A percentile compares a stretch with the other conserved stretches of the same genome.
Conservation (phyloP, 1,140 invertebrate genomes). For the Sarcophaga bullata region DNA sequence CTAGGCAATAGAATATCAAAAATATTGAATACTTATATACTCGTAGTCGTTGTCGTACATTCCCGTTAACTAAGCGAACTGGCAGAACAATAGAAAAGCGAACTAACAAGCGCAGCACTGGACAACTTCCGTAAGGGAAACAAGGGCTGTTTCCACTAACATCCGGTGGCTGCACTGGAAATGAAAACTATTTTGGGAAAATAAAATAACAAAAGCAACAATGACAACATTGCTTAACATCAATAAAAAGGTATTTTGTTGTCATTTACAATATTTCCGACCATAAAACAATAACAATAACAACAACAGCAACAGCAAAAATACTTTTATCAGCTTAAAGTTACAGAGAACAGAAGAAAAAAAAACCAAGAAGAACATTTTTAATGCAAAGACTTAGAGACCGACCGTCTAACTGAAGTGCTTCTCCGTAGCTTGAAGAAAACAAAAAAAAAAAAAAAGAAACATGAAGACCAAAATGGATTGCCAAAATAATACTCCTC, state of each 20-base stretch:
- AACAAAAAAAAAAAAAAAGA: not conserved
- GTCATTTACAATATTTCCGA: conserved; percentile 9
- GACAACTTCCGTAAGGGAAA: not conserved
- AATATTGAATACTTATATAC: not conserved
- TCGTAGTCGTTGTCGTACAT: too few relatives aligned
- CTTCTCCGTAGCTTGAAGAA: not conserved
- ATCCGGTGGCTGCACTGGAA: not conserved
- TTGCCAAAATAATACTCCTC: not conserved
- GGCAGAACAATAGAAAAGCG: not conserved
- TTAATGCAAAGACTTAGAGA: too few relatives aligned
- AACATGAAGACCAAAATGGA: too few relatives aligned
- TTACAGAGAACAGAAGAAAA: not conserved
- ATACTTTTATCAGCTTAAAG: not conserved
- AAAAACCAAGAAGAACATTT: too few relatives aligned
- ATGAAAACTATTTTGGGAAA: not conserved
- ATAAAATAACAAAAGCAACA: not conserved
- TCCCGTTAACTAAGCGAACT: not conserved
- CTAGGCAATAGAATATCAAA: not conserved
- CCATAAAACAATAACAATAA: not conserved
- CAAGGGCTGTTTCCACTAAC: conserved; percentile 7
- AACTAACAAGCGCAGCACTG: not conserved
- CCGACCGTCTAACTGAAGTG: too few relatives aligned
- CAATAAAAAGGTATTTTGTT: conserved; percentile 12
- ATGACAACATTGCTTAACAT: not conserved
- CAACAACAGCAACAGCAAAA: not conserved